phyloP scores from a whole-genome alignment of 2,113 vertebrate genomes.

The Xyliphius kryptos region DNA sequence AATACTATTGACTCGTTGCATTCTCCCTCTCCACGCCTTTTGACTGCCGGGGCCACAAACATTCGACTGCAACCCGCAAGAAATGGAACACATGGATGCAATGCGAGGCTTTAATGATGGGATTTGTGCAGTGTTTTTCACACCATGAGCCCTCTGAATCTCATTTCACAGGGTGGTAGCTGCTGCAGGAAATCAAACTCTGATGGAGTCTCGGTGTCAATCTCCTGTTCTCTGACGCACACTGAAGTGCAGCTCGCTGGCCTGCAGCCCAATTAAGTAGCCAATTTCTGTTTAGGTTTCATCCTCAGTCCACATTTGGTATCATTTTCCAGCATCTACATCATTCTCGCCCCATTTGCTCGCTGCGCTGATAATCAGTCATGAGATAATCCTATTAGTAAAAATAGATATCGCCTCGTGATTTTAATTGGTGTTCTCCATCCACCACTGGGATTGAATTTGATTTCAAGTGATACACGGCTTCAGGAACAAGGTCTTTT shows the following conservation, averaged over 20 bases:
- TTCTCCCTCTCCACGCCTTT: constrained; percentile 54
- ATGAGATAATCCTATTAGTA: constrained; percentile 35
- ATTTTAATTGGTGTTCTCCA: constrained; percentile 33
- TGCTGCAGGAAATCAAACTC: constrained; percentile 65
- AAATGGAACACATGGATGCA: constrained; percentile 52
- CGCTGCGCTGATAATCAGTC: constrained; percentile 20
- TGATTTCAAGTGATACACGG: constrained; percentile 15
- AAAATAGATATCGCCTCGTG: constrained; percentile 20
- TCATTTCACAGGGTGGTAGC: constrained; percentile 71
- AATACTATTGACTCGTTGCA: constrained; percentile 43
- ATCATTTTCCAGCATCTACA: constrained; percentile 1
- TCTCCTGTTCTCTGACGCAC: constrained; percentile 58
- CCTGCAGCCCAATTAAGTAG: constrained; percentile 49
- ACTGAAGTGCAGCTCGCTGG: constrained; percentile 60
- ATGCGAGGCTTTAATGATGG: constrained; percentile 56
- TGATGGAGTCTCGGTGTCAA: constrained; percentile 64
- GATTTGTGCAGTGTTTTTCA: constrained; percentile 33
- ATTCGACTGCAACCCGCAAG: constrained; percentile 49
- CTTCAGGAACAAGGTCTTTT: neutral
- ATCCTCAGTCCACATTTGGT: neutral
- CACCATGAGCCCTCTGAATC: constrained; percentile 60
- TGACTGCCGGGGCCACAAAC: constrained; percentile 63
- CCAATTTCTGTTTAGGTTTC: neutral
- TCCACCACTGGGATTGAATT: constrained; percentile 27
- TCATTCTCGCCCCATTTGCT: constrained; percentile 4